Evolutionary conservation across 2,113 vertebrate species (phyloP).

Genomic region (Puma concolor): DNA sequence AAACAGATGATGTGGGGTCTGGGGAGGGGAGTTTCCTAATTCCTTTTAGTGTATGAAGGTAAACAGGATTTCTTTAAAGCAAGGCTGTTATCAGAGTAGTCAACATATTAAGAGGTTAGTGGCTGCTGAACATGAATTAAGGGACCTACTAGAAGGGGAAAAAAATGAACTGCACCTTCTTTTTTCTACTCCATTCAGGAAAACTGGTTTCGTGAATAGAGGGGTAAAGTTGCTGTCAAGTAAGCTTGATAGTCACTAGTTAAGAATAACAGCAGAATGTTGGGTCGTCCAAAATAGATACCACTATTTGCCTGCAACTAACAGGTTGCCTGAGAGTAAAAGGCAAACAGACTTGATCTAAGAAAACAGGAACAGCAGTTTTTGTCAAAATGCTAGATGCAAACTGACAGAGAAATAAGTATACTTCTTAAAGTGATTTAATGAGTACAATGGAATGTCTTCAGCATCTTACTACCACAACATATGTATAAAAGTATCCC

Average conservation of each 20-base stretch:
- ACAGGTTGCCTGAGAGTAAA: not conserved
- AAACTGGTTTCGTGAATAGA: not conserved
- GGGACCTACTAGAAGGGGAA: not conserved
- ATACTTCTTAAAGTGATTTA: not conserved
- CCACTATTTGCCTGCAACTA: not conserved
- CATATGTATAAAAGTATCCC: not conserved
- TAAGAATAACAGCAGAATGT: not conserved
- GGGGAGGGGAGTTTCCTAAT: not conserved
- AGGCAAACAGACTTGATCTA: not conserved
- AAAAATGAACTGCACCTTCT: not conserved
- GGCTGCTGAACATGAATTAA: not conserved
- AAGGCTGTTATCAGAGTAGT: not conserved
- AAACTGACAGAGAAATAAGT: not conserved
- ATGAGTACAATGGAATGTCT: not conserved
- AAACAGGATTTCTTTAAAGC: conserved; percentile 2
- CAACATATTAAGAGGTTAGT: not conserved
- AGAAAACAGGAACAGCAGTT: not conserved
- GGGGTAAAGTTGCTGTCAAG: not conserved
- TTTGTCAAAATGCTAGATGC: not conserved
- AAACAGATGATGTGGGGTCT: not conserved
- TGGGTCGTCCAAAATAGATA: not conserved
- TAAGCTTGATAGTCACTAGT: not conserved
- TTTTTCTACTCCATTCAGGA: not conserved
- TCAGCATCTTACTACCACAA: not conserved
- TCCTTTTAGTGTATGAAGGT: not conserved